Evolutionary conservation across 1,140 invertebrate species (phyloP).

Genomic region (Zaprionus kolodkinae): DNA sequence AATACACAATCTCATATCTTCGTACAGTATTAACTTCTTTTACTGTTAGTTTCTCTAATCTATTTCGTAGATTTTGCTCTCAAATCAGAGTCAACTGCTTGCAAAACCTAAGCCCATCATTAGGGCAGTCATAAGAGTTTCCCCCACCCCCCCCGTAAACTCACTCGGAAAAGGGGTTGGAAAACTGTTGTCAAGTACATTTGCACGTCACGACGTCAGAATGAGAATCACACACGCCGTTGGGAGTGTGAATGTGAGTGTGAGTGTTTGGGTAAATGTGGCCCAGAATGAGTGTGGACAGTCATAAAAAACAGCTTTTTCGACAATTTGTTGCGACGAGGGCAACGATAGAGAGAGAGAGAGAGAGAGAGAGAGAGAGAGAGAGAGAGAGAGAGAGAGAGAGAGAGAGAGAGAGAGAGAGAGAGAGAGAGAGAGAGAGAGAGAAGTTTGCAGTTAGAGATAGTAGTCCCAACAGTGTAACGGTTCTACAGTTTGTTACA

Average conservation of each 20-base stretch:
- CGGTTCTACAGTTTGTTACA: constrained; percentile 27
- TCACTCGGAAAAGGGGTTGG: background rate
- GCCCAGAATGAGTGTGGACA: constrained; percentile 47
- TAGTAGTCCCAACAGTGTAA: constrained; percentile 5
- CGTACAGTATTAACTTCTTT: background rate
- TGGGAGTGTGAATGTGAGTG: background rate
- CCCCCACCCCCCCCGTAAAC: background rate
- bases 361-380: no score
- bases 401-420: background rate
- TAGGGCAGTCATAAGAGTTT: constrained; percentile 14
- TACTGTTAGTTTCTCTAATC: background rate
- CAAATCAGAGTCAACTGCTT: background rate
- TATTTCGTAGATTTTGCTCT: background rate
- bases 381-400: no score
- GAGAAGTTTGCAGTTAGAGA: background rate
- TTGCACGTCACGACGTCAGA: constrained; percentile 49
- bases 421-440: no score
- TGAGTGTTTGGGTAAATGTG: constrained; percentile 4
- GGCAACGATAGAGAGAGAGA: background rate
- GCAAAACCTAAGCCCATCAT: constrained; percentile 9
- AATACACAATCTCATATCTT: background rate
- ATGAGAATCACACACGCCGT: constrained; percentile 7
- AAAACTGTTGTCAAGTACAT: constrained; percentile 52
- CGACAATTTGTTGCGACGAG: constrained; percentile 48
- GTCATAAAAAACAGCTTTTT: constrained; percentile 62